phyloP scores from a whole-genome alignment of 2,888 invertebrate species.

The Dynastes maya region DNA sequence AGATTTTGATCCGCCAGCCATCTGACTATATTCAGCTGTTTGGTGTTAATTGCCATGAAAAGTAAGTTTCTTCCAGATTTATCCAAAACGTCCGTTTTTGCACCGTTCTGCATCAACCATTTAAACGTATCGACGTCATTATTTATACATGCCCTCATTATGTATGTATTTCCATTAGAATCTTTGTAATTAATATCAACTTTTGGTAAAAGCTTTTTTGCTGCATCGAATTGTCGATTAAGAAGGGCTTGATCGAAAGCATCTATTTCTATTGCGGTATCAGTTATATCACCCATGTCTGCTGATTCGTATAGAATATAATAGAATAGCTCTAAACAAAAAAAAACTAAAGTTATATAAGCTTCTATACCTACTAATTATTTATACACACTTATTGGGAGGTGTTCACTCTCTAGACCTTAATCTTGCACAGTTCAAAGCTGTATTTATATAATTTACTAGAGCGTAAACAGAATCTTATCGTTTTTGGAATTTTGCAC shows the following conservation, averaged over 20 bases:
- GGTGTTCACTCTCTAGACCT: background rate
- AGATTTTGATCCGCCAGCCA: slow-evolving; percentile 6
- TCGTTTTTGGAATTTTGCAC: background rate
- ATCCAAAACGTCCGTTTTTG: background rate
- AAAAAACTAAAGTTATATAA: background rate
- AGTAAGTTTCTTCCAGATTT: slow-evolving; percentile 25
- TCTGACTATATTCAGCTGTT: slow-evolving; percentile 6
- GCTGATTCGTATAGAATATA: background rate
- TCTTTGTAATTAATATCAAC: slow-evolving; percentile 17
- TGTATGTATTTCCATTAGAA: background rate
- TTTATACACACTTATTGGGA: background rate
- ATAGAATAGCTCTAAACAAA: background rate
- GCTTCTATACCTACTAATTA: background rate
- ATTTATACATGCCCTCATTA: slow-evolving; percentile 17
- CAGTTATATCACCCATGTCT: background rate
- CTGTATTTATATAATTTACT: background rate
- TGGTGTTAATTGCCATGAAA: slow-evolving; percentile 9
- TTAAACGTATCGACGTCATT: slow-evolving; percentile 9
- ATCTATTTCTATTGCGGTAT: slow-evolving; percentile 21
- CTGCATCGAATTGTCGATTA: slow-evolving; percentile 12
- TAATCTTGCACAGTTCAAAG: no score
- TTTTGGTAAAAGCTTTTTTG: slow-evolving; percentile 17
- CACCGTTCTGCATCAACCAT: slow-evolving; percentile 29
- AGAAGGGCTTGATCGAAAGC: slow-evolving; percentile 29
- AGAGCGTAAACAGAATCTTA: background rate